Percentiles rank a stretch among this genome's conserved stretches.
Evolutionary conservation across 2,888 invertebrate genomes (phyloP).

Genomic region (Portevinia maculata): DNA sequence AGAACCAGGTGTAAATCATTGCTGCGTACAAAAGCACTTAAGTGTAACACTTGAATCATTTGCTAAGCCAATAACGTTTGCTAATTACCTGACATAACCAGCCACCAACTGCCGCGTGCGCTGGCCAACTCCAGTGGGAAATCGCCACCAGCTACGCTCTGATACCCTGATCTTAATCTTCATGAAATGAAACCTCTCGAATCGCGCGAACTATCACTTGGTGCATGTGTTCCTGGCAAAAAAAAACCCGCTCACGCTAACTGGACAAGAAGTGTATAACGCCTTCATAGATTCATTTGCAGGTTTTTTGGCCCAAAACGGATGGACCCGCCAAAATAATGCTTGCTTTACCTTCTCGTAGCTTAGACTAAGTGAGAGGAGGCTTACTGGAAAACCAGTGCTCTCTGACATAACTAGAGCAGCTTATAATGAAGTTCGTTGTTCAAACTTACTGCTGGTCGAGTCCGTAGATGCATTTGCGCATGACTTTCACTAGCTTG

Average conservation of each 20-base stretch:
- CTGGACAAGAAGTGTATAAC: conserved; percentile 65
- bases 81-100: conserved; percentile 63
- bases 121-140: not conserved
- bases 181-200: conserved; percentile 3
- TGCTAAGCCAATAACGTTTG: conserved; percentile 65
- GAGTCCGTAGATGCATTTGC: conserved; percentile 52
- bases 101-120: not conserved
- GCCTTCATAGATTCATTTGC: conserved; percentile 57
- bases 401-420: conserved; percentile 70
- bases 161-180: conserved; percentile 63
- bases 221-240: conserved; percentile 55
- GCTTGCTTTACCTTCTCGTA: conserved; percentile 42
- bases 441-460: conserved; percentile 1
- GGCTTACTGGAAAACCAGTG: conserved; percentile 47
- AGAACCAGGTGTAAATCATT: conserved; percentile 46
- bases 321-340: conserved; percentile 56
- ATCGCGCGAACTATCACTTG: conserved; percentile 39
- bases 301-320: conserved; percentile 39
- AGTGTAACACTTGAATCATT: conserved; percentile 64
- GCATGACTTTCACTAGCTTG: conserved; percentile 61
- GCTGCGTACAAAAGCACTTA: conserved; percentile 26
- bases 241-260: conserved; percentile 46
- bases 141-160: conserved; percentile 59
- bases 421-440: conserved; percentile 54
- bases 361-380: too few species aligned